phyloP scores from a whole-genome alignment of 2,888 invertebrate species.

The Tanaodytes sp. region DNA sequence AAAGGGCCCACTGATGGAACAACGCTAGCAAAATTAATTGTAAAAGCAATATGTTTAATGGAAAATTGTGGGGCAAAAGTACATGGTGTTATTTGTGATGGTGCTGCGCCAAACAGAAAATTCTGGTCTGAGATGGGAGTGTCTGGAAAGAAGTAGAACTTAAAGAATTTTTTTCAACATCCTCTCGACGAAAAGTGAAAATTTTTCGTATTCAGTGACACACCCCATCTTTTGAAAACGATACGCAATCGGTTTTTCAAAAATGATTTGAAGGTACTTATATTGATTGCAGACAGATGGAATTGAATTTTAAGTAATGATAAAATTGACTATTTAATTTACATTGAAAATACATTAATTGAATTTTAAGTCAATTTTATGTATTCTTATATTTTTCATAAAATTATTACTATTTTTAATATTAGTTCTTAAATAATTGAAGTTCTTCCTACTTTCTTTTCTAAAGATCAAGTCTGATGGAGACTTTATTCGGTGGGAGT shows the following conservation, averaged over 20 bases:
- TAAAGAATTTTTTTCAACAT: constrained; percentile 9
- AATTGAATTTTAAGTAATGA: too few species aligned
- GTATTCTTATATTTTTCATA: neutral
- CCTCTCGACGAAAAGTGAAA: constrained; percentile 1
- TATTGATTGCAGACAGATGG: neutral
- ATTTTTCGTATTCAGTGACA: constrained; percentile 13
- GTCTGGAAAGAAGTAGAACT: neutral
- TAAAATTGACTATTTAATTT: neutral
- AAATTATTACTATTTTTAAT: too few species aligned
- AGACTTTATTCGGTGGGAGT: too few species aligned
- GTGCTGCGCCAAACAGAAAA: constrained; percentile 45
- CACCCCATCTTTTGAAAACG: constrained; percentile 12
- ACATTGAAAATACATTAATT: neutral
- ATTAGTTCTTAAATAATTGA: too few species aligned
- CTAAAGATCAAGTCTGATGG: too few species aligned
- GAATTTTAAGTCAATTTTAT: neutral
- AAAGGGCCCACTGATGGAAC: constrained; percentile 42
- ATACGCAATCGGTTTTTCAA: constrained; percentile 5
- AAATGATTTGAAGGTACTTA: constrained; percentile 5
- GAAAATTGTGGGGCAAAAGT: constrained; percentile 46
- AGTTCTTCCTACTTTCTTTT: too few species aligned
- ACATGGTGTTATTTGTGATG: constrained; percentile 53
- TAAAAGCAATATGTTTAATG: constrained; percentile 38
- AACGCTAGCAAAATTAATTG: constrained; percentile 31
- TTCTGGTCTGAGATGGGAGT: constrained; percentile 33